Conservation (phyloP, 2,113 vertebrate genomes). For the Clinocottus analis region DNA sequence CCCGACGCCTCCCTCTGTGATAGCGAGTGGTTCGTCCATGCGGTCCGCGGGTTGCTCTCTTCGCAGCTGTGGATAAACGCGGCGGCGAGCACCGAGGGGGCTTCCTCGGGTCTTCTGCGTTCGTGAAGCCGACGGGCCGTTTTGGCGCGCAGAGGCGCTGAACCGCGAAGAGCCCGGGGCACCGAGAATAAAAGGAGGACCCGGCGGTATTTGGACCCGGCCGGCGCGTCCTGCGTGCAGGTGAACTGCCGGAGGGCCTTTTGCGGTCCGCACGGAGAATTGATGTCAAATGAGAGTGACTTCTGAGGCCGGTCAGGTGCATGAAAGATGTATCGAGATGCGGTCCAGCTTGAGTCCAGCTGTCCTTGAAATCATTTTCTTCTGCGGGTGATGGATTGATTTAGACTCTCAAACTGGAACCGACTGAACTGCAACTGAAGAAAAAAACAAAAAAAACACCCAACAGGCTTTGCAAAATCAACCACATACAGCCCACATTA, state of each 20-base stretch:
- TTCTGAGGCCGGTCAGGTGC: slow-evolving; percentile 50
- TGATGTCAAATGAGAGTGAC: slow-evolving; percentile 69
- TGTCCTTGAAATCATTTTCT: slow-evolving; percentile 40
- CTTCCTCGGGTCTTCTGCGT: slow-evolving; percentile 35
- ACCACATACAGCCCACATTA: slow-evolving; percentile 23
- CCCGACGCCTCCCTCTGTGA: slow-evolving; percentile 26
- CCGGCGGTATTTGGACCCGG: not conserved
- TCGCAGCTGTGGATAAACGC: slow-evolving; percentile 28
- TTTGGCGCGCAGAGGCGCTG: slow-evolving; percentile 61
- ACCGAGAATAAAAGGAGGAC: slow-evolving; percentile 42
- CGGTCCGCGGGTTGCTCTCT: slow-evolving; percentile 17
- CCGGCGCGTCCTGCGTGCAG: slow-evolving; percentile 38
- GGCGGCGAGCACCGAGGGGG: slow-evolving; percentile 33
- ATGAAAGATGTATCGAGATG: slow-evolving; percentile 67
- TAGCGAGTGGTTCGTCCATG: no score
- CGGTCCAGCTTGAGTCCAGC: slow-evolving; percentile 43
- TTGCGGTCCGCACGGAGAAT: slow-evolving; percentile 25
- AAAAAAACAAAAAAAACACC: slow-evolving; percentile 5
- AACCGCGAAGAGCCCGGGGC: slow-evolving; percentile 60
- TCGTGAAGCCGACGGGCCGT: slow-evolving; percentile 56
- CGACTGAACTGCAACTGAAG: slow-evolving; percentile 35
- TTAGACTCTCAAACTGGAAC: slow-evolving; percentile 57
- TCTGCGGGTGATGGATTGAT: slow-evolving; percentile 60
- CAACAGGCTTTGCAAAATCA: slow-evolving; percentile 29
- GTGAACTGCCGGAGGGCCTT: slow-evolving; percentile 64